Base-by-base conservation (phyloP, 2,797 vertebrate species). In the Lutjanus argentimaculatus region DNA sequence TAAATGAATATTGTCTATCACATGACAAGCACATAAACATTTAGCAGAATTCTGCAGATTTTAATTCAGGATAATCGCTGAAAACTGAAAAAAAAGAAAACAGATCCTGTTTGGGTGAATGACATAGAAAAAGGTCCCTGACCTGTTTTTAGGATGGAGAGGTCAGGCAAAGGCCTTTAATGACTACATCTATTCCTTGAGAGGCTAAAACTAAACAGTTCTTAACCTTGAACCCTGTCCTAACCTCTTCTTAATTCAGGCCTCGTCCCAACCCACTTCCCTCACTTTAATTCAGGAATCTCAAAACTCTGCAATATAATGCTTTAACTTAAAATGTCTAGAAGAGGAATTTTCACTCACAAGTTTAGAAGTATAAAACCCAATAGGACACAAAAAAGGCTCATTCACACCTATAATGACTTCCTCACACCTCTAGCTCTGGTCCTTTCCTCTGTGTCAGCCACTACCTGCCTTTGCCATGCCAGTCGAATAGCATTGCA, bases 401-500 rank as follows among this genome's bases (percentile, higher is more conserved):
- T 42, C 0, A 15, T 19, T 22, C 22, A 66, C 48, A 69, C 4
- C 36, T 57, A 11, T 63, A 67, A 72, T 68, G n/a, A 66, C 40
- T 79, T 73, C 36, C 14, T 65, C 21, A 63, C 67, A 67, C 22
- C 17, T 5, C 2, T 16, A 25, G 25, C 46, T 75, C 25, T 5
- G 21, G 17, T 71, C 30, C 8, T 75, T 59, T 43, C 21, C 36
- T 53, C 57, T 4, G 21, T 79, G 59, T 67, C 59, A 59, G 43
- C 70, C 53, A 22, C 63, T 12, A 55, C 10, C 72, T 55, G 71
- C 76, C 12, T 49, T n/a, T 43, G 40, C 67, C 80, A 70, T 45
- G 68, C 79, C 77, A 58, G 15, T 87, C 13, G 80, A 82, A 86
- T 67, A 84, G 52, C 67, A 77, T 48, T 13, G 58, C 80, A 84